A percentile compares a stretch with the other conserved stretches of the same genome.
These are phyloP conservation scores for Wasmannia auropunctata DNA, from an alignment of 1,140 invertebrate genomes.

Conservation along the genomic window DNA sequence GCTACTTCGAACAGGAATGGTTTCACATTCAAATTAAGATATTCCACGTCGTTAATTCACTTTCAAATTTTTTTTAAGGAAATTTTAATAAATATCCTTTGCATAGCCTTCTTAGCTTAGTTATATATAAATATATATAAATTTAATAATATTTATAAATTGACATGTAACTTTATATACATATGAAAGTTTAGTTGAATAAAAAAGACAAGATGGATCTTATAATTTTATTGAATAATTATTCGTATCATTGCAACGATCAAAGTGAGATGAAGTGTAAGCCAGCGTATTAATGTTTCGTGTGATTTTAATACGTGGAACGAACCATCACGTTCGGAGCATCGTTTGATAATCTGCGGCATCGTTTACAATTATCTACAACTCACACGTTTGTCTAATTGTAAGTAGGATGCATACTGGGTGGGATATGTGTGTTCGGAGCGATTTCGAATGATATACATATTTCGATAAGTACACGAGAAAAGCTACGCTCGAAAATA, in stretches of 20 bases:
- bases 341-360: neutral
- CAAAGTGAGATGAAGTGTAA: neutral
- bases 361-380: conserved; percentile 44
- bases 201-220: neutral
- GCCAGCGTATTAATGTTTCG: neutral
- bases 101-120: neutral
- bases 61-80: neutral
- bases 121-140: neutral
- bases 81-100: neutral
- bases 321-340: conserved; percentile 33
- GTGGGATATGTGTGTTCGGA: conserved; percentile 74
- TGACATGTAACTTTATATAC: neutral
- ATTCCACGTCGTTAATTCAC: neutral
- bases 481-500: conserved; percentile 67
- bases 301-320: neutral
- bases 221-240: neutral
- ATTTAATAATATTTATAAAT: neutral
- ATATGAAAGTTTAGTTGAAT: neutral
- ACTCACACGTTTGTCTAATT: conserved; percentile 19
- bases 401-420: conserved; percentile 60
- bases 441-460: conserved; percentile 60
- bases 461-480: conserved; percentile 65
- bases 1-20: conserved; percentile 21
- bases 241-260: neutral
- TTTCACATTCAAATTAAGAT: neutral